Percentiles rank a stretch among this genome's conserved stretches.
These are phyloP conservation scores for Manis crassicaudata DNA, from an alignment of 2,797 vertebrate species.

Conservation along the genomic window DNA sequence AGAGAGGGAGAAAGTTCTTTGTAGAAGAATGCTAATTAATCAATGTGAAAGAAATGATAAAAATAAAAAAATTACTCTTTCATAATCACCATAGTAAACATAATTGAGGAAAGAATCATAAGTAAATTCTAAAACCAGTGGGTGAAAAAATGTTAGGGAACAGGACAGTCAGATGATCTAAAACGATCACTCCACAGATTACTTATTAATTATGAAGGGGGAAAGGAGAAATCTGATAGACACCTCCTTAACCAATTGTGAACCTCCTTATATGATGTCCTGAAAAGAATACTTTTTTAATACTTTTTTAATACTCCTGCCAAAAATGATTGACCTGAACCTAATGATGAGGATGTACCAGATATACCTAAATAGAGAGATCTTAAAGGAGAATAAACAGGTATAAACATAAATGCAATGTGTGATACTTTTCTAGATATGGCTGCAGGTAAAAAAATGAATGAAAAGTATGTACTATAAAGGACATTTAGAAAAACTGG, in stretches of 20 bases:
- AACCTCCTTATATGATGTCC: not conserved
- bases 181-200: not conserved
- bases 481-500: not conserved
- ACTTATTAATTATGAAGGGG: not conserved
- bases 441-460: not conserved
- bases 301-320: not conserved
- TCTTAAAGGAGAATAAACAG: constrained; percentile 17
- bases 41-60: constrained; percentile 4
- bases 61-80: constrained; percentile 5
- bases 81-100: not conserved
- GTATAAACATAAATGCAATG: not conserved
- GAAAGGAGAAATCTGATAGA: not conserved
- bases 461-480: not conserved
- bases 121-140: constrained; percentile 32
- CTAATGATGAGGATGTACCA: not conserved
- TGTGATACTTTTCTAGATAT: not conserved
- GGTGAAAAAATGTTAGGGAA: not conserved
- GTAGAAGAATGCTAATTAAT: constrained; percentile 34
- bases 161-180: not conserved
- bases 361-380: not conserved
- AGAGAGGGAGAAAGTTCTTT: not conserved
- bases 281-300: not conserved
- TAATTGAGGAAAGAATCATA: not conserved
- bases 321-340: constrained; percentile 12
- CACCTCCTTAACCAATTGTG: not conserved